Base-by-base conservation (phyloP, 2,113 vertebrate genomes). In the Dromiciops gliroides region DNA sequence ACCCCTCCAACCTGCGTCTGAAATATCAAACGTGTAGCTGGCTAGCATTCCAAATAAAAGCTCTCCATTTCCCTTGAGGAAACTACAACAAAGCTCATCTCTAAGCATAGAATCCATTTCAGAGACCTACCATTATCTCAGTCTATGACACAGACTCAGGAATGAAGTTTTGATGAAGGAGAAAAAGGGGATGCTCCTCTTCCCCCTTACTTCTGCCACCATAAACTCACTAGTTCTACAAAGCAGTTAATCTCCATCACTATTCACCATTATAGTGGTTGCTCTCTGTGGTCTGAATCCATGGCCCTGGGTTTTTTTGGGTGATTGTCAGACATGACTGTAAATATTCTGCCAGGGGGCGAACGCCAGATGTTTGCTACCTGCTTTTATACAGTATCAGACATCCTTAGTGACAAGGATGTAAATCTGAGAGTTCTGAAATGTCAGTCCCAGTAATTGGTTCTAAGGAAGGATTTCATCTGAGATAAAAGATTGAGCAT, bases 21-120 rank as follows among this genome's bases (percentile, higher is more conserved):
- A 96, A 98, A 96, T 95, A 95, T 94, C 96, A 48, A 83, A 93
- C 97, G 94, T 28, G 51, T 93, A 94, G 93, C 48, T 94, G 52
- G n/a, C 90, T 89, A 89, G 51, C 19, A 56, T 75, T 91, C 75
- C 95, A 50, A 94, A 96, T 91, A 95, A 97, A 98, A 98, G 97
- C 53, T 92, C 94, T 31, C 47, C 24, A 24, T 22, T 50, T 60
- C 94, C 95, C 90, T 83, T 95, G 56, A 95, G 95, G 88, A 94
- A 96, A 95, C 95, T 92, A 91, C 91, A 91, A 88, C 60, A 92
- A 97, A 97, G 93, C 93, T 96, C 93, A 94, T 56, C 94, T 96
- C 96, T 94, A 95, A 95, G 90, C 48, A 9, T 0, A 49, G n/a
- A 91, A 83, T 83, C 44, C n/a, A 90, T 93, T 93, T 96, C 96